A percentile compares a stretch with the other conserved stretches of the same genome.
Evolutionary conservation across 2,888 invertebrate genomes (phyloP).

Genomic region (Drosophila borealis): DNA sequence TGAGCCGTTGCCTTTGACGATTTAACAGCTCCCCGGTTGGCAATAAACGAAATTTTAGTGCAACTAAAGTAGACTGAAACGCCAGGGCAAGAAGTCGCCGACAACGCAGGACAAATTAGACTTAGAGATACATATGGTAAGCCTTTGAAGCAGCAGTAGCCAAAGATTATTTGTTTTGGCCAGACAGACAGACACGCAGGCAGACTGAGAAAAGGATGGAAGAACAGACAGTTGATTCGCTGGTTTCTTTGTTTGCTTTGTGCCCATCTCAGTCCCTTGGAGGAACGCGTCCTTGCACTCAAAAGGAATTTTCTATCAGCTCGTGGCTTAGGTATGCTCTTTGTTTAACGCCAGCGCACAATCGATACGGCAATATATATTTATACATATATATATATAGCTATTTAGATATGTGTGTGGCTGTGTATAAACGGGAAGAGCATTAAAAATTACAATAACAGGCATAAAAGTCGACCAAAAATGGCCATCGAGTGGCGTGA

Average conservation of each 20-base stretch:
- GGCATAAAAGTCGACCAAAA: conserved; percentile 33
- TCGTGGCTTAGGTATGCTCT: conserved; percentile 15
- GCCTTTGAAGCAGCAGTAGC: conserved; percentile 58
- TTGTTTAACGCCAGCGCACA: conserved; percentile 40
- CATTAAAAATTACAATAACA: conserved; percentile 73
- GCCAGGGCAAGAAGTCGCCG: conserved; percentile 17
- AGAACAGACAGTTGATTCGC: conserved; percentile 10
- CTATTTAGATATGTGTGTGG: background rate
- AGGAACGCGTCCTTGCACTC: conserved; percentile 48
- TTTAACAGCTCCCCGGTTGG: conserved; percentile 74
- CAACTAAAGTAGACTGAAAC: conserved; percentile 49
- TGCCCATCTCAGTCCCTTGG: conserved; percentile 27
- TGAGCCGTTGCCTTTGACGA: conserved; percentile 48
- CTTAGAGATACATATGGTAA: conserved; percentile 71
- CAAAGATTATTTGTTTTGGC: conserved; percentile 66
- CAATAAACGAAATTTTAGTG: conserved; percentile 78
- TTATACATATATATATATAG: background rate
- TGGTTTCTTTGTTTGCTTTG: conserved; percentile 33
- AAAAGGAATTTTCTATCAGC: conserved; percentile 70
- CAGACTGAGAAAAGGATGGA: background rate
- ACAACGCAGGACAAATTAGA: conserved; percentile 58
- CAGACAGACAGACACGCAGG: background rate
- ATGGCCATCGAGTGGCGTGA: conserved; percentile 57
- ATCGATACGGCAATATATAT: conserved; percentile 49
- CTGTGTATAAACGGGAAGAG: conserved; percentile 3